Conservation (phyloP, 1,140 invertebrate species). For the Drepana arcuata region DNA sequence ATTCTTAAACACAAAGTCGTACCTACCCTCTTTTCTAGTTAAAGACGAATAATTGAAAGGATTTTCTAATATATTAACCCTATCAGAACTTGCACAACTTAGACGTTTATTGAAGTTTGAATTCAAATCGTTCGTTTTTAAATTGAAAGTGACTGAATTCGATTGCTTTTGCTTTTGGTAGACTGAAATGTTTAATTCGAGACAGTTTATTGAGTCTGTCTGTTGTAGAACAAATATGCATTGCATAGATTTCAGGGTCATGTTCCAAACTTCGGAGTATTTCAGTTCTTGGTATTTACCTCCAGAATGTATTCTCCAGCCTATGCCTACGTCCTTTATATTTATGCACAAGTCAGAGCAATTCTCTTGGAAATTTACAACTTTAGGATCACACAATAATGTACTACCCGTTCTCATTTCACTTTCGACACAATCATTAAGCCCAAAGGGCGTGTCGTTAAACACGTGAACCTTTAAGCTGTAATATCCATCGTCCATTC, state of each 20-base stretch:
- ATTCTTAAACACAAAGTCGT: conserved; percentile 53
- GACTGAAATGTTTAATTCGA: conserved; percentile 58
- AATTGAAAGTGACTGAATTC: conserved; percentile 61
- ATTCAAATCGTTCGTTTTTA: conserved; percentile 66
- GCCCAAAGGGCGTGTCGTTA: conserved; percentile 91
- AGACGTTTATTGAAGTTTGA: conserved; percentile 63
- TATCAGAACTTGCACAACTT: conserved; percentile 56
- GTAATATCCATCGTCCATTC: conserved; percentile 72
- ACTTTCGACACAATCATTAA: conserved; percentile 83
- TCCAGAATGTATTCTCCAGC: conserved; percentile 88
- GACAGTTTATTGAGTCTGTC: conserved; percentile 65
- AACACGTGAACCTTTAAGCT: conserved; percentile 80
- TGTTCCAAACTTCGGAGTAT: conserved; percentile 91
- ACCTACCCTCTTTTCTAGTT: conserved; percentile 54
- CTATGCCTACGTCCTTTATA: conserved; percentile 67
- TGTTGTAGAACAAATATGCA: conserved; percentile 89
- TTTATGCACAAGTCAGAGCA: conserved; percentile 86
- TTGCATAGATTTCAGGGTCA: conserved; percentile 82
- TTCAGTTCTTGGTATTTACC: conserved; percentile 92
- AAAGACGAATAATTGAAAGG: conserved; percentile 65
- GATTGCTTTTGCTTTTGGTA: conserved; percentile 68
- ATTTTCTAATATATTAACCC: conserved; percentile 61
- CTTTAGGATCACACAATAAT: conserved; percentile 90
- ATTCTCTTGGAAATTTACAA: conserved; percentile 90
- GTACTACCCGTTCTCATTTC: conserved; percentile 88